Evolutionary conservation across 2,113 vertebrate genomes (phyloP).

Genomic region (Panurus biarmicus): DNA sequence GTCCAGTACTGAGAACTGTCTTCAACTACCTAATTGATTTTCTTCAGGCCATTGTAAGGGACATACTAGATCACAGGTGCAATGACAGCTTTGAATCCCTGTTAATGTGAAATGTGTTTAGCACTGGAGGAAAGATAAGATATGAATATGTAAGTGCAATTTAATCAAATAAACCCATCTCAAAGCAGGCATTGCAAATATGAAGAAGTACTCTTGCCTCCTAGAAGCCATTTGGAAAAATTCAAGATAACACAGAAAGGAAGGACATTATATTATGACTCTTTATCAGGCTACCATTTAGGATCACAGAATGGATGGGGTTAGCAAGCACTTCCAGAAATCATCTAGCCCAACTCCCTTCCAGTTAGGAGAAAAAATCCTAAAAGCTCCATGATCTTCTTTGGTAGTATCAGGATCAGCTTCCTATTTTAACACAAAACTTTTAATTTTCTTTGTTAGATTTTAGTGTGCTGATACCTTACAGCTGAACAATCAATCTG

Average conservation of each 20-base stretch:
- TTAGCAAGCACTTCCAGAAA: neutral
- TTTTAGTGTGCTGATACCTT: neutral
- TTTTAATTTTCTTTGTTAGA: neutral
- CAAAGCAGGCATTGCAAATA: neutral
- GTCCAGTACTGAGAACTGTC: neutral
- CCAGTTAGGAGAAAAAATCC: neutral
- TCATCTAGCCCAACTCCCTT: neutral
- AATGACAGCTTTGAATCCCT: neutral
- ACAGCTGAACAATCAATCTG: neutral
- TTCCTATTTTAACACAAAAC: neutral
- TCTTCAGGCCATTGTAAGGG: neutral
- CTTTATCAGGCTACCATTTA: neutral
- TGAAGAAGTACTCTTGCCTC: neutral
- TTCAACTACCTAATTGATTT: neutral
- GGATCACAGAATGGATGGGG: neutral
- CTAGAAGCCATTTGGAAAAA: neutral
- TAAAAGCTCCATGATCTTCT: neutral
- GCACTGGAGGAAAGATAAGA: neutral
- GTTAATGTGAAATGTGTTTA: neutral
- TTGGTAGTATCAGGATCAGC: neutral
- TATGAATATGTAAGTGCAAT: neutral
- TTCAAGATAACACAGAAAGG: neutral
- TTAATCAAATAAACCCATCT: neutral
- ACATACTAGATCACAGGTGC: neutral
- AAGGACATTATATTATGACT: neutral